These are phyloP conservation scores for Cepaea nemoralis DNA, from an alignment of 1,140 invertebrate species.

Conservation along the genomic window DNA sequence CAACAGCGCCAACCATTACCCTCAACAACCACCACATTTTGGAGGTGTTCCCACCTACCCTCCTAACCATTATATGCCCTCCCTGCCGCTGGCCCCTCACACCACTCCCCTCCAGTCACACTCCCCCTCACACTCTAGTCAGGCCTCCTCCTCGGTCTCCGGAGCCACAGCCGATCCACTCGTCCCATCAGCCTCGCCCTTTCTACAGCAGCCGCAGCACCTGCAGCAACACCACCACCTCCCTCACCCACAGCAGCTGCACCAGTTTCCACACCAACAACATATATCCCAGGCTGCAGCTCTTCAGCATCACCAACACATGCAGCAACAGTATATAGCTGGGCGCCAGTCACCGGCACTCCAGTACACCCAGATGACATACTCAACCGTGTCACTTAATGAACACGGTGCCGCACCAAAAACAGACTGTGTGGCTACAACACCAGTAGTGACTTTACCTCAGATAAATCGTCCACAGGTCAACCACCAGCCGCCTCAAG, in stretches of 20 bases:
- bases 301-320: constrained; percentile 27
- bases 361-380: constrained; percentile 6
- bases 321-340: neutral
- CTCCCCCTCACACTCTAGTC: constrained; percentile 30
- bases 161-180: constrained; percentile 25
- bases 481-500: constrained; percentile 1
- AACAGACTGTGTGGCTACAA: neutral
- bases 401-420: neutral
- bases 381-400: neutral
- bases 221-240: neutral
- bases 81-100: neutral
- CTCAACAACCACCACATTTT: constrained; percentile 28
- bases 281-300: neutral
- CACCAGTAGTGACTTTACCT: neutral
- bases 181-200: neutral
- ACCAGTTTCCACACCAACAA: neutral
- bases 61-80: constrained; percentile 27
- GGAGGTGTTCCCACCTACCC: constrained; percentile 32
- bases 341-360: constrained; percentile 13
- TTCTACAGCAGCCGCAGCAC: neutral
- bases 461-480: neutral
- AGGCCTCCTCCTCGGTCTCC: constrained; percentile 27
- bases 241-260: neutral
- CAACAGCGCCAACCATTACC: neutral
- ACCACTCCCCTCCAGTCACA: constrained; percentile 8